Percentiles rank a stretch among this genome's conserved stretches.
phyloP scores from a whole-genome alignment of 1,140 invertebrate species.

The Doryteuthis pealeii region DNA sequence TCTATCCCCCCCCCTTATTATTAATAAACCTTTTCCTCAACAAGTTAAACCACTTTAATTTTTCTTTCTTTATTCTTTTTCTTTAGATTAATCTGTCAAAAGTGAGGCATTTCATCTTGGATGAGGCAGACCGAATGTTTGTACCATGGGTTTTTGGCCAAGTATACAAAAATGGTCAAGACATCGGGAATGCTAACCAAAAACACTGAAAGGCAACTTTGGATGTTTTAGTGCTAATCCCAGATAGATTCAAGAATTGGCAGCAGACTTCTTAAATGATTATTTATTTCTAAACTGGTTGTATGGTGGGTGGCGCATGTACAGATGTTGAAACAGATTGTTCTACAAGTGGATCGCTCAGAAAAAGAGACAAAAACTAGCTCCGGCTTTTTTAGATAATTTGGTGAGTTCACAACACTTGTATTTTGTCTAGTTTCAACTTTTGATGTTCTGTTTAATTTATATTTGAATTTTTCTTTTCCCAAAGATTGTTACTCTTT shows the following conservation, averaged over 20 bases:
- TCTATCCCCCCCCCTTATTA: too few species aligned
- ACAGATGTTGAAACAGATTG: conserved; percentile 82
- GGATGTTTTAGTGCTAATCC: conserved; percentile 93
- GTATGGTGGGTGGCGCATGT: conserved; percentile 86
- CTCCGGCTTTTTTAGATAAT: conserved; percentile 70
- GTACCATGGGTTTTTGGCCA: conserved; percentile 81
- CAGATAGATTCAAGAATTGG: conserved; percentile 77
- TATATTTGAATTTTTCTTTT: too few species aligned
- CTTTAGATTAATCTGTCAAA: conserved; percentile 66
- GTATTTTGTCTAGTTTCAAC: too few species aligned
- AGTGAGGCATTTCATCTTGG: conserved; percentile 81
- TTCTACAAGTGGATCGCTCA: conserved; percentile 71
- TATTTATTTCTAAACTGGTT: conserved; percentile 85
- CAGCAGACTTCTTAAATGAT: conserved; percentile 71
- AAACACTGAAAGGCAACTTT: conserved; percentile 72
- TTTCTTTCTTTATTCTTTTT: background rate
- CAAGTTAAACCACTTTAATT: too few species aligned
- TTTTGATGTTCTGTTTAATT: too few species aligned
- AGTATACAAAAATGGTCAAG: conserved; percentile 75
- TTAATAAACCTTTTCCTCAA: too few species aligned
- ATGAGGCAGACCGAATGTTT: conserved; percentile 97
- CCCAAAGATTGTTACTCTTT: too few species aligned
- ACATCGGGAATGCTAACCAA: conserved; percentile 74
- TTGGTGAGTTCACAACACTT: conserved; percentile 63
- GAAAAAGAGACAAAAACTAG: conserved; percentile 76